Percentiles rank a stretch among this genome's conserved stretches.
Conservation (phyloP, 2,888 invertebrate genomes). For the Lampropteryx suffumata region DNA sequence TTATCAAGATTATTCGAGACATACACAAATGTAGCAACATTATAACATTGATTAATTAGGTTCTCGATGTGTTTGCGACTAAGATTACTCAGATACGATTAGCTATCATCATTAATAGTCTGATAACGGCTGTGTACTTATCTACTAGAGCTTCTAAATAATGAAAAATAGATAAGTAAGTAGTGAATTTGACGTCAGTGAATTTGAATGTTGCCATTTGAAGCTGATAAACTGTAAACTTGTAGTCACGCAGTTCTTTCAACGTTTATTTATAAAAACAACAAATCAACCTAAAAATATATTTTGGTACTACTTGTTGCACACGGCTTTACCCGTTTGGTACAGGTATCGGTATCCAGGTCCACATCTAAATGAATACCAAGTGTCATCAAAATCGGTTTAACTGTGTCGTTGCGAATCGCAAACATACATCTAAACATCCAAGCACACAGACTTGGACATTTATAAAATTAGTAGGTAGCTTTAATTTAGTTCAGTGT, state of each 20-base stretch:
- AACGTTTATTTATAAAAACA: too few relatives aligned
- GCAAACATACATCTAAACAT: too few relatives aligned
- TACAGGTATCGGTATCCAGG: too few relatives aligned
- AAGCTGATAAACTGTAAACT: constrained; percentile 3
- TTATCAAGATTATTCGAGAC: constrained; percentile 37
- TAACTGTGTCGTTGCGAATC: too few relatives aligned
- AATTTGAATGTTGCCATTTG: constrained; percentile 8
- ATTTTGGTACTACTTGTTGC: too few relatives aligned
- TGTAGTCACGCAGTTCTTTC: background rate
- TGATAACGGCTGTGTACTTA: constrained; percentile 37
- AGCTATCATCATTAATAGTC: constrained; percentile 39
- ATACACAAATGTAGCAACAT: constrained; percentile 38
- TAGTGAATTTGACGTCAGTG: constrained; percentile 24
- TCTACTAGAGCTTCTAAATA: constrained; percentile 29
- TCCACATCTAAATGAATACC: too few relatives aligned
- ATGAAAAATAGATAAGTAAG: constrained; percentile 27
- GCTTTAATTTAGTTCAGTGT: too few relatives aligned
- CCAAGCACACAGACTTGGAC: too few relatives aligned
- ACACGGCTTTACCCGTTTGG: too few relatives aligned
- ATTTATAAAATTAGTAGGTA: too few relatives aligned
- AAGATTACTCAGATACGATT: constrained; percentile 27
- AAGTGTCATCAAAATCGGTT: too few relatives aligned
- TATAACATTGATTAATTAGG: constrained; percentile 46
- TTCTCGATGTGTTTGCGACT: constrained; percentile 16
- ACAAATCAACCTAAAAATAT: too few relatives aligned